These are phyloP conservation scores for Lepidurus arcticus DNA, from an alignment of 1,140 invertebrate species.

Conservation along the genomic window DNA sequence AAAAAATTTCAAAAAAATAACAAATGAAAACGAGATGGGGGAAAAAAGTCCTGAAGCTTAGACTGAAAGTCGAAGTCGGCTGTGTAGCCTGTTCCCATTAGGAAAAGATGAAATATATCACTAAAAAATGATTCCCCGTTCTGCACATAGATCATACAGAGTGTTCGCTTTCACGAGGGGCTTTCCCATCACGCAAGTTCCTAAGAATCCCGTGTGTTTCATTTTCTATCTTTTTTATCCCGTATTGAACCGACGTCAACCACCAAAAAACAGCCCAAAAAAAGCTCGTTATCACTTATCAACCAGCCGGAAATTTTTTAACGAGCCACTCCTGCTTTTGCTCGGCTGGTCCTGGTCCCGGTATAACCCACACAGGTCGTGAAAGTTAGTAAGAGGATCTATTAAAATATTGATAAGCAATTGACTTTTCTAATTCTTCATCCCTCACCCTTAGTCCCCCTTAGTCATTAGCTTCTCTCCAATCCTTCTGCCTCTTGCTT, in stretches of 20 bases:
- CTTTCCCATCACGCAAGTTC: not conserved
- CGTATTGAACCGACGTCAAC: too few relatives aligned
- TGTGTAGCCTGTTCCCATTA: not conserved
- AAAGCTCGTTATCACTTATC: conserved; percentile 10
- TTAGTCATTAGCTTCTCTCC: not conserved
- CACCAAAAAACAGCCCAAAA: not conserved
- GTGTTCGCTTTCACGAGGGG: not conserved
- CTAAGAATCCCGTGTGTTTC: not conserved
- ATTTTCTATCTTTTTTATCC: not conserved
- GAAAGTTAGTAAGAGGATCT: conserved; percentile 2
- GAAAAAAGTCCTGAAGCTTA: not conserved
- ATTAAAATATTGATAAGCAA: conserved; percentile 16
- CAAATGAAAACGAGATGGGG: not conserved
- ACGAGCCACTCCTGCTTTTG: conserved; percentile 1
- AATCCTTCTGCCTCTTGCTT: not conserved
- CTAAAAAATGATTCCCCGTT: not conserved
- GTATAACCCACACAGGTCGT: not conserved
- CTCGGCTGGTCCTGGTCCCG: not conserved
- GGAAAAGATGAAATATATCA: not conserved
- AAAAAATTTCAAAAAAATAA: not conserved
- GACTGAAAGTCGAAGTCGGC: not conserved
- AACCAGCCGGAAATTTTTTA: not conserved
- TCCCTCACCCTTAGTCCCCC: not conserved
- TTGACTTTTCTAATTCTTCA: not conserved
- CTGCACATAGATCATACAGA: not conserved